These are phyloP conservation scores for Hypercompe scribonia DNA, from an alignment of 2,888 invertebrate genomes.

Conservation along the genomic window DNA sequence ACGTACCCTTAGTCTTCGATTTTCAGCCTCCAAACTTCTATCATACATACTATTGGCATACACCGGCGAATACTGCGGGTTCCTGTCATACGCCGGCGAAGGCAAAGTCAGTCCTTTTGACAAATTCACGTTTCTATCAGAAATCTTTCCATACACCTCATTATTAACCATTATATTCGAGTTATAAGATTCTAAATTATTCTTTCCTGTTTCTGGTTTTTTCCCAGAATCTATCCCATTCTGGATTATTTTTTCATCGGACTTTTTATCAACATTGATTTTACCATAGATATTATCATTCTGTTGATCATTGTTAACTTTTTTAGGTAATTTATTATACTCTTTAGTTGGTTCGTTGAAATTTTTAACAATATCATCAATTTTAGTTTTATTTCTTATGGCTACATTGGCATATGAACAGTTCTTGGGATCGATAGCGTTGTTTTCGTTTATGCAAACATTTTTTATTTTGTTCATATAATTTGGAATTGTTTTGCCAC, in stretches of 20 bases:
- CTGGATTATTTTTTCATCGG: constrained; percentile 37
- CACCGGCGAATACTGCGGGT: constrained; percentile 78
- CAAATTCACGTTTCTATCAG: constrained; percentile 38
- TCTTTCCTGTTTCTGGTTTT: constrained; percentile 43
- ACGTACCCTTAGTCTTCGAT: constrained; percentile 74
- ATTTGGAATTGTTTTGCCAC: constrained; percentile 87
- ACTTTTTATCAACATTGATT: constrained; percentile 66
- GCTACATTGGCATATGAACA: constrained; percentile 79
- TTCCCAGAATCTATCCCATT: constrained; percentile 30
- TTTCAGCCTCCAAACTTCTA: constrained; percentile 80
- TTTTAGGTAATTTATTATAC: constrained; percentile 72
- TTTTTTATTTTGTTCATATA: constrained; percentile 87
- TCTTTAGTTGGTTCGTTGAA: constrained; percentile 73
- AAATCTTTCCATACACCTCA: constrained; percentile 45
- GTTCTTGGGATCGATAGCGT: constrained; percentile 71
- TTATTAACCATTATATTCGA: constrained; percentile 45
- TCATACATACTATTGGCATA: constrained; percentile 73
- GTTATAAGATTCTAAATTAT: constrained; percentile 47
- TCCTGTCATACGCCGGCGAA: constrained; percentile 72
- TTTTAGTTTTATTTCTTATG: constrained; percentile 77
- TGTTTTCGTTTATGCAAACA: constrained; percentile 74
- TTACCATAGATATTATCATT: constrained; percentile 79
- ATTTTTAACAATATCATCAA: constrained; percentile 82
- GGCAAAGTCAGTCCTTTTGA: constrained; percentile 43
- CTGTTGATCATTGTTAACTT: constrained; percentile 77